Base-by-base conservation (phyloP, 2,888 invertebrate species). In the Xanthorhoe designata region DNA sequence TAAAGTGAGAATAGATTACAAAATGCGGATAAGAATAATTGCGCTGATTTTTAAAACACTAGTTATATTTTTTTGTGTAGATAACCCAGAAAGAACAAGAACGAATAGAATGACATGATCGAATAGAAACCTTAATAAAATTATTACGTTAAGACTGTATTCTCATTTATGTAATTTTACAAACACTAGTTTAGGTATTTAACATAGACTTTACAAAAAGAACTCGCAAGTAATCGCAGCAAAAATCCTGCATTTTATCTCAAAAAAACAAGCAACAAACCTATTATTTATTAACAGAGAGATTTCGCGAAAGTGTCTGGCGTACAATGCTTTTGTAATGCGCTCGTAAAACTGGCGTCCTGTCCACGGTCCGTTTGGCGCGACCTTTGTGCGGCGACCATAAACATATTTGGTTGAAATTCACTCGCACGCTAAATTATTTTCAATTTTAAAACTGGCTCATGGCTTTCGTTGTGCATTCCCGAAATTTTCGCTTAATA, bases 301-400 rank as follows among this genome's bases (percentile, higher is more conserved):
- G 59, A 59, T 59, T 62, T 63, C 45, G 60, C 56, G 72, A 69
- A 70, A 74, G 70, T 70, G 67, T 68, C 61, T 19, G 54, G 32
- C 35, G 61, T 55, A 70, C 72, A 70, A 72, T 68, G 64, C 65
- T 69, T 68, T 74, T 72, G 71, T 71, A 70, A 64, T 65, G 63
- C 18, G 68, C 68, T 58, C 64, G 61, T 64, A 64, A 64, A 64
- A 64, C 50, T 58, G 45, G 57, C 70, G 66, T 72, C 71, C 68
- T 69, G 66, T 68, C 61, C 67, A 74, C 73, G 74, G 67, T 73
- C 72, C 68, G 74, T 64, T 74, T 71, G 66, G 18, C 47, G 53
- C 68, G 72, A 73, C 74, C 75, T 75, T 71, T 69, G 68, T 71
- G 66, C 61, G 65, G 61, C 52, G 56, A 68, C 67, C 64, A 58